phyloP scores from a whole-genome alignment of 2,113 vertebrate species.

The human region DNA sequence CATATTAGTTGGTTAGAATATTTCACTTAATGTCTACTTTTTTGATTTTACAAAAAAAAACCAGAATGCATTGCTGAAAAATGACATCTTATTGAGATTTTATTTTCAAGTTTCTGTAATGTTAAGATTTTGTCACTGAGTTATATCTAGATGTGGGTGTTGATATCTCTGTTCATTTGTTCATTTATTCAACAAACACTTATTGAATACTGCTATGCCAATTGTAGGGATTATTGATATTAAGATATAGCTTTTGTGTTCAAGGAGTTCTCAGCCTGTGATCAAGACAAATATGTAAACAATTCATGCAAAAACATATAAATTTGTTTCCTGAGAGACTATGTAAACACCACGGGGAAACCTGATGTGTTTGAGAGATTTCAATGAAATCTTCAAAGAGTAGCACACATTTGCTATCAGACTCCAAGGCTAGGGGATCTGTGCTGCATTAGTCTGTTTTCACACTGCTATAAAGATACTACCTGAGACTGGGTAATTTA shows the following conservation, averaged over 20 bases:
- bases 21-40: not conserved
- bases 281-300: not conserved
- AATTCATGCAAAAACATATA: not conserved
- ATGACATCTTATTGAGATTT: not conserved
- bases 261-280: not conserved
- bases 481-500: too few species aligned
- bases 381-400: not conserved
- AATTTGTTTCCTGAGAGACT: not conserved
- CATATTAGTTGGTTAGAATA: not conserved
- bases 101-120: not conserved
- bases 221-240: not conserved
- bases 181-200: not conserved
- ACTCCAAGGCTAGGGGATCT: not conserved
- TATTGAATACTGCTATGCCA: not conserved
- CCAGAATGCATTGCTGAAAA: not conserved
- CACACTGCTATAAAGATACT: too few species aligned
- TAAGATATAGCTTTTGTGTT: not conserved
- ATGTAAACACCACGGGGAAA: not conserved
- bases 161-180: not conserved
- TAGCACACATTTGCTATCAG: not conserved
- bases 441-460: too few species aligned
- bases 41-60: not conserved
- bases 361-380: not conserved
- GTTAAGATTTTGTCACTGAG: not conserved
- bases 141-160: not conserved